phyloP scores from a whole-genome alignment of 2,113 vertebrate genomes.

The Calidris pugnax region DNA sequence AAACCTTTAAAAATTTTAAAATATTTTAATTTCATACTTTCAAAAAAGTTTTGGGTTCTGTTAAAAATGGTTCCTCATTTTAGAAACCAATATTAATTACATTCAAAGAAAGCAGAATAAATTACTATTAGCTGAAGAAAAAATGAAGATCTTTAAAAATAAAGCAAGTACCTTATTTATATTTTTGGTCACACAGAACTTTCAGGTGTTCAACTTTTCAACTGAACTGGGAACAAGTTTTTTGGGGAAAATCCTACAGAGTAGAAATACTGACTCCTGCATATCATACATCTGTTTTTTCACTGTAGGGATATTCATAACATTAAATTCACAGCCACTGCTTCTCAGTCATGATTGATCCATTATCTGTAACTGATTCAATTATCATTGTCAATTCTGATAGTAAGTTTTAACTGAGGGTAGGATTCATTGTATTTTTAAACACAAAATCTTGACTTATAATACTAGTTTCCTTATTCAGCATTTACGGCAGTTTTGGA shows the following conservation, averaged over 20 bases:
- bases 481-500: neutral
- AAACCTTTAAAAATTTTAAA: neutral
- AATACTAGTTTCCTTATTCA: neutral
- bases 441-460: neutral
- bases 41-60: neutral
- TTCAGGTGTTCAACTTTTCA: neutral
- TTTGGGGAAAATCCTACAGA: neutral
- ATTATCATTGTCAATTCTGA: neutral
- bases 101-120: neutral
- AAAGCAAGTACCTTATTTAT: neutral
- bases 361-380: neutral
- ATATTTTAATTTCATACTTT: neutral
- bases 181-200: neutral
- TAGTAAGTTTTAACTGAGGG: neutral
- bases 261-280: neutral
- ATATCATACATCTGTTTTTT: neutral
- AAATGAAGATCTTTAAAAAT: neutral
- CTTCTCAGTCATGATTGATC: fast-evolving
- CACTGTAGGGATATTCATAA: neutral
- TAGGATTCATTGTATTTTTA: neutral
- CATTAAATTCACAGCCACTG: neutral
- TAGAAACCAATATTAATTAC: neutral
- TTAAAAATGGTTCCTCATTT: neutral
- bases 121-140: neutral
- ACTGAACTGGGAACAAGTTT: neutral